phyloP scores from a whole-genome alignment of 2,113 vertebrate genomes.

The Pholis gunnellus region DNA sequence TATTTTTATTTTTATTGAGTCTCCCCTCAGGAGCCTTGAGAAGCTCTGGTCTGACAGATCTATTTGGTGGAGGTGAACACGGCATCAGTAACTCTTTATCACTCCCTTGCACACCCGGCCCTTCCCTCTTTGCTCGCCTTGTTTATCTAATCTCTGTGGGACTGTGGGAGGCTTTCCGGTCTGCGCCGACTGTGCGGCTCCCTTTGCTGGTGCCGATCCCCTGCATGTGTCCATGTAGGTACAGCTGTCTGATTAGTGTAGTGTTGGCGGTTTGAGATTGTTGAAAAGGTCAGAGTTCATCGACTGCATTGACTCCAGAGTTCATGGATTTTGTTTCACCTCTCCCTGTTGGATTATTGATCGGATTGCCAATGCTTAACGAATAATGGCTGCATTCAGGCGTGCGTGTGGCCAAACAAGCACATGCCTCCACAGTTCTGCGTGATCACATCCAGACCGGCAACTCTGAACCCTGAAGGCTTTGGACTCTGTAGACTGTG shows the following conservation, averaged over 20 bases:
- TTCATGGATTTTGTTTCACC: slow-evolving; percentile 76
- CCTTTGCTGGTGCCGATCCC: neutral
- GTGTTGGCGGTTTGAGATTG: slow-evolving; percentile 36
- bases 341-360: slow-evolving; percentile 67
- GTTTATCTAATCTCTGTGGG: slow-evolving; percentile 37
- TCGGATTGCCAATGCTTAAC: slow-evolving; percentile 61
- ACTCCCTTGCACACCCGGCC: slow-evolving; percentile 32
- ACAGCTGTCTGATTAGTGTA: slow-evolving; percentile 58
- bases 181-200: slow-evolving; percentile 3
- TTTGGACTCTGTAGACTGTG: neutral
- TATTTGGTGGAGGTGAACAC: slow-evolving; percentile 62
- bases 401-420: slow-evolving; percentile 1
- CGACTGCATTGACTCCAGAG: slow-evolving; percentile 65
- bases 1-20: slow-evolving; percentile 37
- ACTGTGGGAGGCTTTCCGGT: slow-evolving; percentile 13
- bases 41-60: slow-evolving; percentile 61
- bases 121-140: slow-evolving; percentile 10
- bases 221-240: slow-evolving; percentile 20
- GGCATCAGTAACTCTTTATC: slow-evolving; percentile 52
- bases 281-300: slow-evolving; percentile 73
- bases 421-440: no score
- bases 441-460: neutral
- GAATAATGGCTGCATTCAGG: slow-evolving; percentile 64
- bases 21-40: slow-evolving; percentile 55
- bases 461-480: neutral